A percentile compares a stretch with the other conserved stretches of the same genome.
phyloP scores from a whole-genome alignment of 2,113 vertebrate genomes.

The Arizona elegans region DNA sequence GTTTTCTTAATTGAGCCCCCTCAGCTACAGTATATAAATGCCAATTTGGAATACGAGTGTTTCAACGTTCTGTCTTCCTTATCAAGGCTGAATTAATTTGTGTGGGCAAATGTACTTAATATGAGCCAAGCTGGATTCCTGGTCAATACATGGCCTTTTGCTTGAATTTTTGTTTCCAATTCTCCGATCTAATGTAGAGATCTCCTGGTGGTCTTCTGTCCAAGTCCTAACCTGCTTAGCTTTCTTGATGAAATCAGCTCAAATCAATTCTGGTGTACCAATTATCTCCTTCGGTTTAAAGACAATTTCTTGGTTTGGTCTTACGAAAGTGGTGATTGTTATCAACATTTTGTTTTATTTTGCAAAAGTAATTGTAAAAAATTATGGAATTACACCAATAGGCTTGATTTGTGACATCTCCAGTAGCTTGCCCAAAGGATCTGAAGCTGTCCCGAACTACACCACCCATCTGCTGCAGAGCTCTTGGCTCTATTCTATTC shows the following conservation, averaged over 20 bases:
- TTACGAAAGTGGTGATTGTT: not conserved
- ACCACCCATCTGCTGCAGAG: not conserved
- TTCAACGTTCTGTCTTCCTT: not conserved
- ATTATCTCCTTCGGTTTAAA: not conserved
- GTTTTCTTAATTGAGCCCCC: not conserved
- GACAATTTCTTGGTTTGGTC: not conserved
- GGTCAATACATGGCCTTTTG: not conserved
- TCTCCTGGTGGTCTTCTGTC: not conserved
- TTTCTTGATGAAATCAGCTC: not conserved
- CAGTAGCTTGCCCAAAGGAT: not conserved
- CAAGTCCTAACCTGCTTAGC: not conserved
- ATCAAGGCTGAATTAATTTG: not conserved
- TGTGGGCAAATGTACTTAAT: not conserved
- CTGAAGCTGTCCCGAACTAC: not conserved
- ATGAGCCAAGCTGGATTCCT: not conserved
- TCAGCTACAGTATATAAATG: not conserved
- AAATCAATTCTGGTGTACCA: not conserved
- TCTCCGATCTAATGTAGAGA: not conserved
- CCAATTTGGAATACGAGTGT: not conserved
- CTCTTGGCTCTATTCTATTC: not conserved
- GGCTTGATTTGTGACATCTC: not conserved
- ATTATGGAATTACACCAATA: not conserved
- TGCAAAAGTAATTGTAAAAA: not conserved
- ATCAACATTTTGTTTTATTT: not conserved
- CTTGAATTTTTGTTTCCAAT: not conserved